Evolutionary conservation across 2,888 invertebrate genomes (phyloP).

Genomic region (Spisula solida): DNA sequence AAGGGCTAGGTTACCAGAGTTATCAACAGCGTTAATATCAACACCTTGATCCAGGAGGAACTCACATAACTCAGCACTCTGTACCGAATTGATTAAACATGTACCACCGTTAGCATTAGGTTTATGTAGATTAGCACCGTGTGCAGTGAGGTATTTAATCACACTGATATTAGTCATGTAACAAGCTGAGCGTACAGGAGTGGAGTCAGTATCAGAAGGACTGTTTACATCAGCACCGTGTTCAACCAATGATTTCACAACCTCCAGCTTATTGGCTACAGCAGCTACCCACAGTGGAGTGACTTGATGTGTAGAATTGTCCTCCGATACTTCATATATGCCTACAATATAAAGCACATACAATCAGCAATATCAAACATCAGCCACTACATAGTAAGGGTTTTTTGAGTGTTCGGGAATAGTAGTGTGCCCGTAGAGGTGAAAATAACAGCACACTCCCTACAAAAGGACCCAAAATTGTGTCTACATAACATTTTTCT

Average conservation of each 20-base stretch:
- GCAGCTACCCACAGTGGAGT: slow-evolving; percentile 97
- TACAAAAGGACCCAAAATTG: too few species aligned
- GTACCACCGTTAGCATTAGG: slow-evolving; percentile 97
- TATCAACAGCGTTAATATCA: slow-evolving; percentile 94
- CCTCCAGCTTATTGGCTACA: slow-evolving; percentile 93
- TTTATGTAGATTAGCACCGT: slow-evolving; percentile 90
- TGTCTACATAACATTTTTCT: too few species aligned
- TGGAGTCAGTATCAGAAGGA: slow-evolving; percentile 94
- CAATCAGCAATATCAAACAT: too few species aligned
- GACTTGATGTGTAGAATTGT: slow-evolving; percentile 93
- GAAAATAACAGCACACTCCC: too few species aligned
- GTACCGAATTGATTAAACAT: slow-evolving; percentile 97
- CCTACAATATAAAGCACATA: slow-evolving; percentile 43
- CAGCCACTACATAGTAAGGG: too few species aligned
- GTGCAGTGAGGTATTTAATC: slow-evolving; percentile 84
- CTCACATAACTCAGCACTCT: slow-evolving; percentile 93
- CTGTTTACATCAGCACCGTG: slow-evolving; percentile 96
- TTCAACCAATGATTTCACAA: slow-evolving; percentile 93
- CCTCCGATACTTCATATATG: slow-evolving; percentile 92
- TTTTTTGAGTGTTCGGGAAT: too few species aligned
- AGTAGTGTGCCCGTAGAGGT: too few species aligned
- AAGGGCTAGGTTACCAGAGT: slow-evolving; percentile 96
- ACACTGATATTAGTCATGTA: slow-evolving; percentile 91
- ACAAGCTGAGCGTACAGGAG: slow-evolving; percentile 95
- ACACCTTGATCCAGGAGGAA: slow-evolving; percentile 94